Evolutionary conservation across 2,113 vertebrate species (phyloP), one percentile per base, ranked within the genome.

Genomic region (Danionella cerebrum): DNA sequence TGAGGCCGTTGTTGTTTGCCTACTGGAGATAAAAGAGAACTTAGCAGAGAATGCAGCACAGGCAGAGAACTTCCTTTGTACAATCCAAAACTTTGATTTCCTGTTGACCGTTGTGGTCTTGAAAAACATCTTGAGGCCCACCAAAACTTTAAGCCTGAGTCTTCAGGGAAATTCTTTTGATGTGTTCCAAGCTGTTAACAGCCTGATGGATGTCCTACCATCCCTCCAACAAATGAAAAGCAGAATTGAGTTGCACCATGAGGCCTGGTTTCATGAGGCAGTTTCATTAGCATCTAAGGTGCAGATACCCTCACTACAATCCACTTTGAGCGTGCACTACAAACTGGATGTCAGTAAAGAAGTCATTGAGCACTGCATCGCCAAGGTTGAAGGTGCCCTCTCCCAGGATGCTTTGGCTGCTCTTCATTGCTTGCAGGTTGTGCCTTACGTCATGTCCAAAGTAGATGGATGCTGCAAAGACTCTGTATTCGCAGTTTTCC

Each of bases 381-480:
- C 71, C 4, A 86, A 90, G 81, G 75, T 89, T 1, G 64, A 78
- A 0, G 82, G 86, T 67, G 82, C n/a, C n/a, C n/a, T 90, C 62
- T 79, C 85, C 14, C 84, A 86, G 21, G 82, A 80, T 57, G 82
- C 85, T n/a, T 57, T 85, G 65, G 82, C 84, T 63, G 84, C 82
- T 4, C 64, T 89, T 72, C 79, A 66, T 77, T 89, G 87, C 82
- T 79, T 89, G 81, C 85, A 88, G 85, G 84, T 90, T 73, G 89
- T 90, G 86, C 89, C 89, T 87, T 89, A 87, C 19, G 89, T 86
- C 77, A 83, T 89, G 83, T 86, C 85, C 67, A 84, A 86, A 80
- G 79, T 80, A 25, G 83, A 87, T 74, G 86, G 80, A 70, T 82
- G 78, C 79, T 79, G 83, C 69, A 73, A 79, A 3, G 80, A 85